Evolutionary conservation across 2,797 vertebrate genomes (phyloP).

Genomic region (Rhincodon typus): DNA sequence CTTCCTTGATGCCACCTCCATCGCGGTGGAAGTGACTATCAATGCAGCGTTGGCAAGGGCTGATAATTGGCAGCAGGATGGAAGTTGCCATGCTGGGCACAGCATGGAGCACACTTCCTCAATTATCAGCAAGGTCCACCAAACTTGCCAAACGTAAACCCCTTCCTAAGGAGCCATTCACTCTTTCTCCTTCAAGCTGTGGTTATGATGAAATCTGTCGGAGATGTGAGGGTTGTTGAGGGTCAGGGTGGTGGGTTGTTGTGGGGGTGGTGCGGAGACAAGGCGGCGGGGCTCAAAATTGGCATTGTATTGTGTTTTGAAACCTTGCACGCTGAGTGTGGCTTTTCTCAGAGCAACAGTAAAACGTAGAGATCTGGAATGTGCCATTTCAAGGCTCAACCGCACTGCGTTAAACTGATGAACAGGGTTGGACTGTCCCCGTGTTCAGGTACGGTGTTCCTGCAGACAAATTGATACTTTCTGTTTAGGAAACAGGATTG

Average conservation of each 20-base stretch:
- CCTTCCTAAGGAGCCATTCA: not conserved
- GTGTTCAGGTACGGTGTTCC: conserved; percentile 18
- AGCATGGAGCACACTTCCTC: not conserved
- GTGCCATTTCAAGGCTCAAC: not conserved
- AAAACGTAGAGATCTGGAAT: not conserved
- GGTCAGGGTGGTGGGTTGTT: not conserved
- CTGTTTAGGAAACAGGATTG: not conserved
- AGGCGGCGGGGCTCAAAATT: too few relatives aligned
- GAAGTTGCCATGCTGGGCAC: not conserved
- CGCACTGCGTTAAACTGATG: not conserved
- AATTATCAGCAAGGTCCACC: not conserved
- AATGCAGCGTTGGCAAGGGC: conserved; percentile 21
- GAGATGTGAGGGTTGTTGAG: too few relatives aligned
- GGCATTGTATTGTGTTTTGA: not conserved
- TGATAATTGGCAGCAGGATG: conserved; percentile 30
- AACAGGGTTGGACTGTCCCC: not conserved
- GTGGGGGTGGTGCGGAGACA: too few relatives aligned
- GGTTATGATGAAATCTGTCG: not conserved
- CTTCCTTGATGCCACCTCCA: not conserved
- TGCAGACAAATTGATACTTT: too few relatives aligned
- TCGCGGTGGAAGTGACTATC: not conserved
- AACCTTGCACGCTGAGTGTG: not conserved
- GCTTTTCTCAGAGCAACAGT: not conserved
- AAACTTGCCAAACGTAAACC: not conserved
- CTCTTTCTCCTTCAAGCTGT: not conserved